A percentile compares a stretch with the other conserved stretches of the same genome.
Evolutionary conservation across 2,113 vertebrate species (phyloP).

Genomic region (Percina caprodes): DNA sequence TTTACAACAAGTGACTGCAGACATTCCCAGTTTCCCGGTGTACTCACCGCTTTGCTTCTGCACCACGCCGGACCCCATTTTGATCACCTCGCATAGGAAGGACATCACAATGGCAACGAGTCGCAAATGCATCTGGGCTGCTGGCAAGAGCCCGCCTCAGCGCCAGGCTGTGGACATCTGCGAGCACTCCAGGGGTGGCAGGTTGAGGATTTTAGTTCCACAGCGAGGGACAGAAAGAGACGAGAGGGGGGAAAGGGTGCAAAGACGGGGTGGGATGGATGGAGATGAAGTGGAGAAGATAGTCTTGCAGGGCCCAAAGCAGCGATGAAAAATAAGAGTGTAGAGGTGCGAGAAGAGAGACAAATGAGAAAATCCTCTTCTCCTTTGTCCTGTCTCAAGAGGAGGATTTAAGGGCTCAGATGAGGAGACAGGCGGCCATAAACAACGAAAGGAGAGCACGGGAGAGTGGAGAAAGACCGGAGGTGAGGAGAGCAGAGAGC

Average conservation of each 20-base stretch:
- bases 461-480: neutral
- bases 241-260: neutral
- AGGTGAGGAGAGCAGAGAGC: constrained; percentile 40
- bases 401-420: constrained; percentile 27
- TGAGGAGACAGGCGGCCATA: constrained; percentile 28
- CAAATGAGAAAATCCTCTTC: constrained; percentile 21
- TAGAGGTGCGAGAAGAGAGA: constrained; percentile 7
- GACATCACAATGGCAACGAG: constrained; percentile 73
- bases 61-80: constrained; percentile 58
- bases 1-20: neutral
- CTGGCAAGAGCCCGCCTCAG: constrained; percentile 69
- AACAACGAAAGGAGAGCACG: constrained; percentile 30
- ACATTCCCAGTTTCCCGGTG: neutral
- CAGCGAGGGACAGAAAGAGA: constrained; percentile 18
- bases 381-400: constrained; percentile 13
- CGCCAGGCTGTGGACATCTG: constrained; percentile 74
- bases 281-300: constrained; percentile 9
- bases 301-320: constrained; percentile 21
- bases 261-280: constrained; percentile 13
- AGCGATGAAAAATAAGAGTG: constrained; percentile 3
- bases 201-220: constrained; percentile 47
- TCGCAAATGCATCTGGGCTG: constrained; percentile 83
- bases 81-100: constrained; percentile 75
- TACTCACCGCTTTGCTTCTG: constrained; percentile 79
- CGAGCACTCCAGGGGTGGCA: constrained; percentile 43